phyloP scores from a whole-genome alignment of 1,140 invertebrate genomes.

The Cardiocondyla obscurior region DNA sequence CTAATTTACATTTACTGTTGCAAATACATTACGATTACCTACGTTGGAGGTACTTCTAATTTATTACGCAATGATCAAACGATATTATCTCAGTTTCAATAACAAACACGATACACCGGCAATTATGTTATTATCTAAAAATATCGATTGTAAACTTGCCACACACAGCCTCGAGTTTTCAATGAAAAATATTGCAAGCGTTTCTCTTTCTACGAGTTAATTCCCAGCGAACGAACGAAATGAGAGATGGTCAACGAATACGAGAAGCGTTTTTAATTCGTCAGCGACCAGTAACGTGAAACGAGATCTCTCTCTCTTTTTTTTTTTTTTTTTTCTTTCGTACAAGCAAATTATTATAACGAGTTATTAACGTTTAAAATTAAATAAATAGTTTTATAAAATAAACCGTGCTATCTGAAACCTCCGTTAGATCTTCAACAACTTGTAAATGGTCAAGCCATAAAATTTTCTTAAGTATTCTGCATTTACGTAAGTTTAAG shows the following conservation, averaged over 20 bases:
- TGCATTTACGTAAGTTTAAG: neutral
- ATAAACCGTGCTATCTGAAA: no score
- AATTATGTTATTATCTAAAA: neutral
- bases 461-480: slow-evolving; percentile 39
- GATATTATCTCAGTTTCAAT: neutral
- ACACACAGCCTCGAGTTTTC: neutral
- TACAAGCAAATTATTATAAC: neutral
- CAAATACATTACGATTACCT: no score
- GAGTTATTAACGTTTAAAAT: neutral
- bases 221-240: neutral
- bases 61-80: neutral
- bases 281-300: slow-evolving; percentile 1
- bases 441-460: slow-evolving; percentile 27
- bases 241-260: neutral
- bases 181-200: neutral
- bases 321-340: neutral
- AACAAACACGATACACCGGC: neutral
- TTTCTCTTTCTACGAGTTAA: neutral
- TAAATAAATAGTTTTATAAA: no score
- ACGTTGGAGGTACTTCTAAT: neutral
- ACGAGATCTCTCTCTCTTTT: neutral
- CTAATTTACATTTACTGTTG: no score
- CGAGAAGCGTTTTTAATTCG: slow-evolving; percentile 8
- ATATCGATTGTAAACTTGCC: neutral
- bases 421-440: neutral